Conservation (phyloP, 2,888 invertebrate species). For the Dyspetes luteomarginatus region DNA sequence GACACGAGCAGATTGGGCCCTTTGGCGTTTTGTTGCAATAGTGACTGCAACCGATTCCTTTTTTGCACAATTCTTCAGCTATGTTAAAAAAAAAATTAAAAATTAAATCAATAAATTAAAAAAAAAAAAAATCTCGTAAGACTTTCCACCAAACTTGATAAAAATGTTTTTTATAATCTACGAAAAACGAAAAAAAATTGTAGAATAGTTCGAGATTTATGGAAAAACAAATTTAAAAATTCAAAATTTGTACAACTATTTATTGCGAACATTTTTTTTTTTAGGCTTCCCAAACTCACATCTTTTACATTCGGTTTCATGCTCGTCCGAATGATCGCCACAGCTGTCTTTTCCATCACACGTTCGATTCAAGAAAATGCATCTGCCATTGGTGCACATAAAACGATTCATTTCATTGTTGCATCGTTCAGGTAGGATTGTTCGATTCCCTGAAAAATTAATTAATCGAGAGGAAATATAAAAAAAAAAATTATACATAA, state of each 20-base stretch:
- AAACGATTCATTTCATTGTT: constrained; percentile 84
- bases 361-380: constrained; percentile 84
- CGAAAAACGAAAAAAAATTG: too few relatives aligned
- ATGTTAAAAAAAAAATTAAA: background rate
- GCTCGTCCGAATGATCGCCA: constrained; percentile 87
- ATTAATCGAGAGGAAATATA: background rate
- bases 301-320: constrained; percentile 79
- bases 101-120: background rate
- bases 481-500: background rate
- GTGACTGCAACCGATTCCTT: constrained; percentile 79
- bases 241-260: too few relatives aligned
- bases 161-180: too few relatives aligned
- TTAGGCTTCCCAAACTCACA: constrained; percentile 61
- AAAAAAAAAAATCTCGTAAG: too few relatives aligned
- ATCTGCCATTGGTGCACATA: constrained; percentile 85
- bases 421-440: constrained; percentile 82
- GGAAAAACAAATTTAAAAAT: too few relatives aligned
- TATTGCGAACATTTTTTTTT: too few relatives aligned
- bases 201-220: too few relatives aligned
- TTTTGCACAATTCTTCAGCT: constrained; percentile 66
- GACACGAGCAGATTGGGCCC: constrained; percentile 87
- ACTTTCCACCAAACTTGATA: too few relatives aligned
- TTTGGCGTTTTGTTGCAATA: constrained; percentile 83
- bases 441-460: constrained; percentile 73
- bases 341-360: constrained; percentile 86